Percentiles rank a stretch among this genome's conserved stretches.
Evolutionary conservation across 2,797 vertebrate genomes (phyloP).

Genomic region (Cygnus olor): DNA sequence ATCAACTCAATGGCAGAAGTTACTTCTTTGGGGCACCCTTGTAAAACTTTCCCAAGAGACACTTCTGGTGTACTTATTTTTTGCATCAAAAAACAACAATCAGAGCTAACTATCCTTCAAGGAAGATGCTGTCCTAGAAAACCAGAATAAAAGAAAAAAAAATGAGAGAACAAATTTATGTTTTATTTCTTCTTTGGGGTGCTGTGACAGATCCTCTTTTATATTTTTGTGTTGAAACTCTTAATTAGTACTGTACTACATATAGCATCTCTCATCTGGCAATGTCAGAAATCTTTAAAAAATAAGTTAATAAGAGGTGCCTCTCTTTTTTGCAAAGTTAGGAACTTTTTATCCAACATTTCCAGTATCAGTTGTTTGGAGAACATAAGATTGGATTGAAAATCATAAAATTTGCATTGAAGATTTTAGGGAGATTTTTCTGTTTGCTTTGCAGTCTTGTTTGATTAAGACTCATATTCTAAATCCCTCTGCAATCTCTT

Average conservation of each 20-base stretch:
- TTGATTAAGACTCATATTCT: slow-evolving; percentile 41
- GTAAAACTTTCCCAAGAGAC: not conserved
- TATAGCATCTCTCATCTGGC: not conserved
- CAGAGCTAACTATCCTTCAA: not conserved
- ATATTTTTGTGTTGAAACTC: not conserved
- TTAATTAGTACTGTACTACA: not conserved
- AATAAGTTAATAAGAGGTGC: not conserved
- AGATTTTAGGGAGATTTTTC: slow-evolving; percentile 47
- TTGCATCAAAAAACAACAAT: not conserved
- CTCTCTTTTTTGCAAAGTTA: not conserved
- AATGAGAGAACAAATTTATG: rapidly evolving
- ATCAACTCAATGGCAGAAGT: not conserved
- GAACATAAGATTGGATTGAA: not conserved
- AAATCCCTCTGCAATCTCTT: slow-evolving; percentile 53
- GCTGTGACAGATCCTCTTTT: not conserved
- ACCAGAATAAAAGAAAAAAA: not conserved
- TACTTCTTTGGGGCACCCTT: not conserved
- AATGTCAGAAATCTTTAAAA: not conserved
- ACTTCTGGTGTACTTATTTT: not conserved
- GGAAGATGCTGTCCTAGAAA: rapidly evolving
- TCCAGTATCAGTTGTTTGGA: slow-evolving; percentile 19
- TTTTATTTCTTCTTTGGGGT: not conserved
- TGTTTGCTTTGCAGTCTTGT: slow-evolving; percentile 34
- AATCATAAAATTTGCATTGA: slow-evolving; percentile 36
- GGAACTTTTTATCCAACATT: not conserved